Base-by-base conservation (phyloP, 2,888 invertebrate genomes). In the Chymomyza amoena region DNA sequence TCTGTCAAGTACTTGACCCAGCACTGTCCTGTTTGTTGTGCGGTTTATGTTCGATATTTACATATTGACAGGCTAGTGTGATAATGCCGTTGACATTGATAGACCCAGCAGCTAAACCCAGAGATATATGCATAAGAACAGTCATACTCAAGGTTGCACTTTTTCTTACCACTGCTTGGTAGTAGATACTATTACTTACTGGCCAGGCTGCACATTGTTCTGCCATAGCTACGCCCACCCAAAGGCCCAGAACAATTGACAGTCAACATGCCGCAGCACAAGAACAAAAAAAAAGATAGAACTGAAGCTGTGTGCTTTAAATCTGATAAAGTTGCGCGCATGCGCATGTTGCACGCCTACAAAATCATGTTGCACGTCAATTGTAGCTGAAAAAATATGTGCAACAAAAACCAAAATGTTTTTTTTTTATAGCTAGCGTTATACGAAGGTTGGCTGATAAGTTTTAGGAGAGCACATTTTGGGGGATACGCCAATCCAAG, bases 331-430 rank as follows among this genome's bases (percentile, higher is more conserved):
- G 88, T 72, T 83, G 84, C 78, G 85, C 84, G 78, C 89, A 89
- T 86, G 89, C 84, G 89, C 90, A 91, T 91, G 91, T 91, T 90
- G 89, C 81, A 88, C 91, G 91, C 91, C 91, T 90, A 91, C 91
- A 91, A 91, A 91, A 89, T 90, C 90, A 89, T 91, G 91, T 91
- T 90, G 89, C 89, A 87, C 88, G 91, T 91, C 91, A 91, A 81
- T 88, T 79, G 81, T 71, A 64, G 71, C 74, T 77, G 75, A 80
- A 79, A 75, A 81, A 75, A 81, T 81, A 84, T 82, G 78, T 79
- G 78, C 70, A 64, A 50, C 61, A 45, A 70, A 61, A 65, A 72
- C 70, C 70, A 68, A 73, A 74, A 72, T 77, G 70, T 10, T 63
- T 56, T 68, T 63, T 68, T 66, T 59, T 68, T 66, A 36, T 74